A percentile compares a stretch with the other conserved stretches of the same genome.
These are phyloP conservation scores for Elephantulus edwardii DNA, from an alignment of 2,113 vertebrate genomes.

Conservation along the genomic window DNA sequence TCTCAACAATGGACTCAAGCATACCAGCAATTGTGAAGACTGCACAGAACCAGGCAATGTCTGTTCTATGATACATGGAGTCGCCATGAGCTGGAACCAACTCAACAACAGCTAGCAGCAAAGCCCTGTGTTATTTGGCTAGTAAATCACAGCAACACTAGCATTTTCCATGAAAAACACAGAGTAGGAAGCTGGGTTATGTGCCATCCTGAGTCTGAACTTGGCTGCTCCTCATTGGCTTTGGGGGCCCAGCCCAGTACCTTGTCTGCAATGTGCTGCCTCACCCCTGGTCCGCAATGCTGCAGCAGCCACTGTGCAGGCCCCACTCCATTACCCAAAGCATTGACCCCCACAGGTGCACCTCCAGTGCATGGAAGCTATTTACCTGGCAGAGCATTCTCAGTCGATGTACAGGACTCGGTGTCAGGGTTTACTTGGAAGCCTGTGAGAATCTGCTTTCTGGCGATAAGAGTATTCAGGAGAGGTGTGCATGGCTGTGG, in stretches of 20 bases:
- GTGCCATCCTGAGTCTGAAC: no score
- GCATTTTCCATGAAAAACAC: neutral
- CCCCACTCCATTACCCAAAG: neutral
- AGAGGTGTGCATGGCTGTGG: neutral
- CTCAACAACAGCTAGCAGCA: neutral
- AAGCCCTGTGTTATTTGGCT: neutral
- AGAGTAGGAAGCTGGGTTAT: neutral
- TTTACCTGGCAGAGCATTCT: neutral
- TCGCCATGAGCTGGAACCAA: neutral
- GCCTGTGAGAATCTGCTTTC: slow-evolving; percentile 13
- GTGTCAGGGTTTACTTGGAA: slow-evolving; percentile 51
- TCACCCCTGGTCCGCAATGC: no score
- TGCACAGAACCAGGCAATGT: neutral
- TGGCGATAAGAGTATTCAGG: slow-evolving; percentile 6
- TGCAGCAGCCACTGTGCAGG: neutral
- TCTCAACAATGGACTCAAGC: no score
- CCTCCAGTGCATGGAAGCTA: neutral
- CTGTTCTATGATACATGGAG: neutral
- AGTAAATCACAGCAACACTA: neutral
- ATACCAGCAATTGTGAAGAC: neutral
- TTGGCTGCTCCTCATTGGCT: rapidly evolving
- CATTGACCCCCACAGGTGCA: slow-evolving; percentile 27
- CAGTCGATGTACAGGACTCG: slow-evolving; percentile 16
- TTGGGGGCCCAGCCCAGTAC: neutral
- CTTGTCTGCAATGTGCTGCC: rapidly evolving